Evolutionary conservation across 2,888 invertebrate genomes (phyloP), one percentile per base, ranked within the genome.

Genomic region (Phalera bucephala): DNA sequence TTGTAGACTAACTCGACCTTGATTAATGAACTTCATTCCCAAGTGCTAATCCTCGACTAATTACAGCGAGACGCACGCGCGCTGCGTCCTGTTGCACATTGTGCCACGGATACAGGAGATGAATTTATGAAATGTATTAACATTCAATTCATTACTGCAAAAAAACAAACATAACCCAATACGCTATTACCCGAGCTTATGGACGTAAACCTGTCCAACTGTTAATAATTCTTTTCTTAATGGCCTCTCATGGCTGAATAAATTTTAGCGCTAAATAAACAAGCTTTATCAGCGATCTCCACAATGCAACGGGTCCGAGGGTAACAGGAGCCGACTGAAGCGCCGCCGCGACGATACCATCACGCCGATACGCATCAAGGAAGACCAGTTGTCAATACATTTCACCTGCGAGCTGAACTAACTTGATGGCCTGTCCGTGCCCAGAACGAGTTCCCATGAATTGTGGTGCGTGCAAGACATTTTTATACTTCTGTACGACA

Each of bases 351-450:
- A 60, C 74, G 87, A 87, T 87, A 87, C 78, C 81, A 88, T 87
- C 88, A 86, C 83, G 63, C 82, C 81, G 88, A 88, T 89, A 88
- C 64, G 74, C 78, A 89, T 89, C 88, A 85, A 87, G 88, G 88
- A 88, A 88, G 88, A 86, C 88, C 82, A 86, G 76, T 84, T 86
- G 88, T 89, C 88, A 87, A 87, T 88, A 87, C 87, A 84, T 80
- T 82, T 87, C 87, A 88, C 85, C 81, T 84, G 87, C 76, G 67
- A 72, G 63, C 70, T 68, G 64, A 62, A 54, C 60, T 54, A 68
- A 73, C 79, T 78, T 83, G 85, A 86, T 81, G 83, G 77, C 64
- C 77, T 72, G 81, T 83, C 82, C 55, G 55, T 51, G 69, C 57
- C 61, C 67, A 69, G 75, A 80, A 85, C 87, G 61, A 64, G 87